Conservation (phyloP, 2,797 vertebrate genomes). For the Steatocranus sp. region DNA sequence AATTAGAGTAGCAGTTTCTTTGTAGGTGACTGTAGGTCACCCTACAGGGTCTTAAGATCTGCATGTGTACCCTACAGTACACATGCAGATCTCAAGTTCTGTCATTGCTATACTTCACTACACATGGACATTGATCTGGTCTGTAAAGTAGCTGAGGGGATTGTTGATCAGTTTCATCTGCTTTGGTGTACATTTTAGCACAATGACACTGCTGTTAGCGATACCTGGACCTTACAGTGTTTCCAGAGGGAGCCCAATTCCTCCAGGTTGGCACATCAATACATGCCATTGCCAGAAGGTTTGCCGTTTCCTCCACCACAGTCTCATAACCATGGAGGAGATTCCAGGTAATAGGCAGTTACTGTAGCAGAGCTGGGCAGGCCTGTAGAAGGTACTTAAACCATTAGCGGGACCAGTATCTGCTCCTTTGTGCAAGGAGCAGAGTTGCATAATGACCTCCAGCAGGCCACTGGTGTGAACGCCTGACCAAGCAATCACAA, state of each 20-base stretch:
- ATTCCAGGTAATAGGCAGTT: neutral
- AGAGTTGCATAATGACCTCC: neutral
- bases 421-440: neutral
- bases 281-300: neutral
- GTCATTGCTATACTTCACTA: neutral
- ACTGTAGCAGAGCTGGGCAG: neutral
- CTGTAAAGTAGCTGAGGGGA: neutral
- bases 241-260: neutral
- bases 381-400: neutral
- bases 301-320: fast-evolving
- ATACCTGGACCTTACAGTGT: neutral
- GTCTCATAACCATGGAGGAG: neutral
- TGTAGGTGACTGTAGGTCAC: neutral
- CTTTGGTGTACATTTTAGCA: neutral
- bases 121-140: neutral
- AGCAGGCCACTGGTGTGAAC: neutral
- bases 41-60: too few species aligned
- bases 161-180: neutral
- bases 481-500: neutral
- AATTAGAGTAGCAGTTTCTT: neutral
- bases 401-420: neutral
- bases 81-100: neutral
- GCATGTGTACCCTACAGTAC: neutral
- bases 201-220: neutral
- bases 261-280: neutral